These are phyloP conservation scores for Sphenopsis melanotis DNA, from an alignment of 2,797 vertebrate genomes.

Conservation along the genomic window DNA sequence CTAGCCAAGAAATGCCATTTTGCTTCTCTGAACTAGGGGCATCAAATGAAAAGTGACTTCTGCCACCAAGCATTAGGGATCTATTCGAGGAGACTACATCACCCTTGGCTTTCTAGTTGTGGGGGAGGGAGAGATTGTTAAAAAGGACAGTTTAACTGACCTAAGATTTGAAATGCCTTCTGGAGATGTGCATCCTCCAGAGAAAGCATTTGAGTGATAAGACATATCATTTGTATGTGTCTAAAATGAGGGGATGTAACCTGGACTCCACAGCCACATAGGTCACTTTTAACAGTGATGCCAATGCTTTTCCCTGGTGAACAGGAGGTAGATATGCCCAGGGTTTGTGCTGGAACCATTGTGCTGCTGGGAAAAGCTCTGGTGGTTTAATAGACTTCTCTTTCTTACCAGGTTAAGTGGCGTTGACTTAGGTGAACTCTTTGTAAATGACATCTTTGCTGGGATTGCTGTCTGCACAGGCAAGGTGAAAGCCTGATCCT, in stretches of 20 bases:
- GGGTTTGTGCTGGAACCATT: neutral
- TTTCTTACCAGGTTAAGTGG: neutral
- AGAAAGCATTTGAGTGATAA: slow-evolving; percentile 25
- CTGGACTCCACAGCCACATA: neutral
- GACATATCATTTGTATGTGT: neutral
- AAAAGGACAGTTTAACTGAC: slow-evolving; percentile 50
- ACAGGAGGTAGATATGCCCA: neutral
- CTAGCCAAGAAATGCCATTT: neutral
- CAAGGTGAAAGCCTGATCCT: neutral
- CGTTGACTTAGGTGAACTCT: neutral
- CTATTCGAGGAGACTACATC: slow-evolving; percentile 11
- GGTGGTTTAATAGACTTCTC: neutral
- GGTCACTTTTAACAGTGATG: neutral
- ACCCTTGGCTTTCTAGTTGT: slow-evolving; percentile 35
- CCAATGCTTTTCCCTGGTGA: neutral
- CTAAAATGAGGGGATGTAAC: neutral
- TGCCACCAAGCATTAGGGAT: slow-evolving; percentile 54
- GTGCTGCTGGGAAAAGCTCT: neutral
- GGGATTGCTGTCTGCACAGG: neutral
- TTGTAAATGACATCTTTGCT: neutral
- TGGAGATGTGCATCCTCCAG: neutral
- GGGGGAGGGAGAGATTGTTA: slow-evolving; percentile 22
- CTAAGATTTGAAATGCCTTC: slow-evolving; percentile 52
- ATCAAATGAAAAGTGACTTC: slow-evolving; percentile 58
- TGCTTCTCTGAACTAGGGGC: slow-evolving; percentile 5